These are phyloP conservation scores for Calidris pugnax DNA, from an alignment of 2,113 vertebrate genomes.

Conservation along the genomic window DNA sequence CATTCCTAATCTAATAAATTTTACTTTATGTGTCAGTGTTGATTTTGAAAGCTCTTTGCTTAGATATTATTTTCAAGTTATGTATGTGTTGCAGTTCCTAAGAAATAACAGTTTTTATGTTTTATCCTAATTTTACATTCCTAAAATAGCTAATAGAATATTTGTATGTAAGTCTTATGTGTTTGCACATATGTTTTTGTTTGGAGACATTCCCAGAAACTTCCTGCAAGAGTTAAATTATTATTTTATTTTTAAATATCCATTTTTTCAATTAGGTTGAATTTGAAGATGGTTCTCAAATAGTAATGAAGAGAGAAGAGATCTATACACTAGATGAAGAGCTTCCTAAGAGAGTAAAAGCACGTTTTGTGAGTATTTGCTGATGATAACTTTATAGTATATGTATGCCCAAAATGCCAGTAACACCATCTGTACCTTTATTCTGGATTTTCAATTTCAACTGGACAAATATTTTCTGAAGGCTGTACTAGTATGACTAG, in stretches of 20 bases:
- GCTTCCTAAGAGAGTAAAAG: conserved; percentile 95
- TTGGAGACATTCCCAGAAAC: background rate
- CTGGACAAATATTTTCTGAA: background rate
- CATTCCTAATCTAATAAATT: background rate
- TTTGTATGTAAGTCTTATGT: background rate
- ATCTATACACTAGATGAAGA: conserved; percentile 95
- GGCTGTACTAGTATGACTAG: background rate
- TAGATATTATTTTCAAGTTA: background rate
- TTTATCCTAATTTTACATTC: background rate
- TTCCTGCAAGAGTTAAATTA: background rate
- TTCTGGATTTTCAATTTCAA: background rate
- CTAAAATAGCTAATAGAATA: background rate
- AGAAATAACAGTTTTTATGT: background rate
- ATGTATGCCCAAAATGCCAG: background rate
- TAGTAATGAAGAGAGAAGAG: conserved; percentile 91
- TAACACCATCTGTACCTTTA: background rate
- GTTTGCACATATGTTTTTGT: background rate
- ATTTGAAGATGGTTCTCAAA: conserved; percentile 97
- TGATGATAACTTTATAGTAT: background rate
- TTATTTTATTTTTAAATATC: background rate
- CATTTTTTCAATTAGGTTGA: conserved; percentile 82
- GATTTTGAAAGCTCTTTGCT: background rate
- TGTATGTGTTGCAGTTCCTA: background rate
- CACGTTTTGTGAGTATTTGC: conserved; percentile 89
- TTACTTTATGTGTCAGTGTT: background rate